Conservation (phyloP, 2,888 invertebrate genomes). For the Microctonus brassicae region DNA sequence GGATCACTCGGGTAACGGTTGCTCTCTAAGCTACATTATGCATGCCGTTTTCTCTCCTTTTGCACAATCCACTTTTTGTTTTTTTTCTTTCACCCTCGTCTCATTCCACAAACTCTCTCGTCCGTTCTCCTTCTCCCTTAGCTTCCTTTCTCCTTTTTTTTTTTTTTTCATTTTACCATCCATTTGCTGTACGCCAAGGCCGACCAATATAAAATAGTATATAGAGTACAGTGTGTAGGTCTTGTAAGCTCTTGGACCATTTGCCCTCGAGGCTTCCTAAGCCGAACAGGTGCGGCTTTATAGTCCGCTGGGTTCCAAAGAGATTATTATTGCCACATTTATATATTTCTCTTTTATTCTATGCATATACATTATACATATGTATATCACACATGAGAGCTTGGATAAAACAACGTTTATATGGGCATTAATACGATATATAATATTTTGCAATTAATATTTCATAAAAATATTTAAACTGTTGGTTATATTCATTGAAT, state of each 20-base stretch:
- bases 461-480: neutral
- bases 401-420: neutral
- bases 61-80: constrained; percentile 36
- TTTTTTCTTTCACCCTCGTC: constrained; percentile 15
- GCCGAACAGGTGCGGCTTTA: constrained; percentile 37
- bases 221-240: neutral
- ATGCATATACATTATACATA: neutral
- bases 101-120: constrained; percentile 4
- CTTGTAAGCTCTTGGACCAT: constrained; percentile 32
- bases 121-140: constrained; percentile 38
- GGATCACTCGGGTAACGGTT: constrained; percentile 49
- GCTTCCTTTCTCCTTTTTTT: constrained; percentile 19
- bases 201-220: neutral
- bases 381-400: constrained; percentile 32
- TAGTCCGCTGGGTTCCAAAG: constrained; percentile 31
- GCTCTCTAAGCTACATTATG: constrained; percentile 48
- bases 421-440: neutral
- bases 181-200: constrained; percentile 4
- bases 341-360: constrained; percentile 22
- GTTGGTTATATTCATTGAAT: neutral
- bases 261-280: constrained; percentile 19
- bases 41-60: constrained; percentile 45
- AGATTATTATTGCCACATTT: constrained; percentile 40
- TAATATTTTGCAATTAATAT: neutral
- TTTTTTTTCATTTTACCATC: neutral